Conservation (phyloP, 2,797 vertebrate genomes). For the Centropyge bicolor region DNA sequence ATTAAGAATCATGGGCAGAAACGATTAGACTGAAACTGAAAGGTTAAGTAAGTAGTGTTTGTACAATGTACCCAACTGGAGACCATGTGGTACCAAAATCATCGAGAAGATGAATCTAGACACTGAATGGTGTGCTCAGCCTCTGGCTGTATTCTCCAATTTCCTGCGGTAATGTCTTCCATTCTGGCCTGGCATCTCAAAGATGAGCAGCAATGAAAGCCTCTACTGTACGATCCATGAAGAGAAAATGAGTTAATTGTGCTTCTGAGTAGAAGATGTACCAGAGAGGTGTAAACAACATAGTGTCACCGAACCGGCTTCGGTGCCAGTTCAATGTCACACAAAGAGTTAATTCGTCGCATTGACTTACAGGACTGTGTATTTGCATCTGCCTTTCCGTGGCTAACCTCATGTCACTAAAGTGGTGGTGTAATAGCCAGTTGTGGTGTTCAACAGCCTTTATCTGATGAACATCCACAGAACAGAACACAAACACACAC, state of each 20-base stretch:
- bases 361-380: slow-evolving; percentile 37
- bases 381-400: slow-evolving; percentile 66
- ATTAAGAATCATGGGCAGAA: slow-evolving; percentile 1
- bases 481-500: slow-evolving; percentile 66
- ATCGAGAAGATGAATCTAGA: slow-evolving; percentile 46
- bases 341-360: slow-evolving; percentile 43
- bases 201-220: slow-evolving; percentile 54
- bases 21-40: slow-evolving; percentile 19
- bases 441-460: slow-evolving; percentile 72
- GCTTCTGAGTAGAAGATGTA: slow-evolving; percentile 5
- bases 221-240: slow-evolving; percentile 23
- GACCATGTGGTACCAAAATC: slow-evolving; percentile 14
- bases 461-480: slow-evolving; percentile 79
- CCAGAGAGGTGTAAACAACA: slow-evolving; percentile 43
- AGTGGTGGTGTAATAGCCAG: slow-evolving; percentile 72
- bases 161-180: slow-evolving; percentile 55
- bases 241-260: slow-evolving; percentile 11
- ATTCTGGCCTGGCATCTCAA: slow-evolving; percentile 41
- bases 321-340: slow-evolving; percentile 27
- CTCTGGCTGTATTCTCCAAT: slow-evolving; percentile 45
- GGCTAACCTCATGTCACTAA: slow-evolving; percentile 74
- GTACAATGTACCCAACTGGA: slow-evolving; percentile 12
- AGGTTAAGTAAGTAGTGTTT: slow-evolving; percentile 9
- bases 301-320: slow-evolving; percentile 3
- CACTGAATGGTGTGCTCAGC: slow-evolving; percentile 29